Evolutionary conservation across 2,797 vertebrate genomes (phyloP), one percentile per base, ranked within the genome.

Genomic region (Galagoides demidoff): DNA sequence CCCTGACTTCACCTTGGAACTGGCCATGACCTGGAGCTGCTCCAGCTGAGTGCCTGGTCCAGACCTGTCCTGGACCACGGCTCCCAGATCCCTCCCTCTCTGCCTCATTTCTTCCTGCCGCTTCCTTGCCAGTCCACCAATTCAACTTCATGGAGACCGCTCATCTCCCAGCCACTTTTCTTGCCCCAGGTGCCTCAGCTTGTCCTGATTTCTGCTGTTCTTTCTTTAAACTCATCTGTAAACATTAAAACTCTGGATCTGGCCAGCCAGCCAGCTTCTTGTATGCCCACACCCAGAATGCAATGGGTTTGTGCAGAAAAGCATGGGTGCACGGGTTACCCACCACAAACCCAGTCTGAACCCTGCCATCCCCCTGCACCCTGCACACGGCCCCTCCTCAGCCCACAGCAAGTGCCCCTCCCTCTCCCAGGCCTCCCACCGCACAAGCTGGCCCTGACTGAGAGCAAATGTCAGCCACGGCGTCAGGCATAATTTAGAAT

Each of bases 321-420:
- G 2, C 2, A n/a, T 55, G 59, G 82, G 22, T 1, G 3, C 0
- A 0, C 25, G 6, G 68, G 8, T 11, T 17, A 19, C n/a, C 17
- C 13, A 11, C 27, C 20, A 25, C 59, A 70, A 5, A 64, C 19
- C 5, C 55, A 1, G 5, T 14, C 66, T 59, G 43, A 85, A 39
- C 49, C 22, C 9, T 71, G 25, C 64, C 22, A 66, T 2, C 5
- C 19, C 70, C 39, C 14, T 12, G 9, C 0, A 0, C 61, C 3
- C 22, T 3, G 45, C 27, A 31, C 29, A 5, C 79, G 19, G 9
- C 9, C 27, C 7, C 23, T n/a, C 39, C 19, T 29, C 66, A 68
- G 78, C 19, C 31, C 20, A 12, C 14, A 23, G 25, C 7, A 71
- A 81, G 27, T 10, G 25, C 23, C 49, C 49, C 10, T 16, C n/a